Evolutionary conservation across 2,113 vertebrate genomes (phyloP).

Genomic region (Pseudorectes ferrugineus): DNA sequence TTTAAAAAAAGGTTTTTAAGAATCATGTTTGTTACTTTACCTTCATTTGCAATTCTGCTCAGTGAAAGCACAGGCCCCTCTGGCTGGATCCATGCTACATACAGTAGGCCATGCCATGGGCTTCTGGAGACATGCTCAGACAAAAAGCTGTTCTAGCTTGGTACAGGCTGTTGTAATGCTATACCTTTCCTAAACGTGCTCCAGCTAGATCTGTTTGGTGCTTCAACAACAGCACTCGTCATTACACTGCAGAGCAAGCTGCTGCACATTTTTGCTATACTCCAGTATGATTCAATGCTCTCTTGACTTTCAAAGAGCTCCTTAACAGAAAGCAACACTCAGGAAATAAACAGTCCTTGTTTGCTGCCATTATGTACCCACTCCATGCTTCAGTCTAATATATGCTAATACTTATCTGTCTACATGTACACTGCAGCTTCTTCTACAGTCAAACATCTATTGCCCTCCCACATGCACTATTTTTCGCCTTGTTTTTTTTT

Average conservation of each 20-base stretch:
- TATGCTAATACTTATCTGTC: background rate
- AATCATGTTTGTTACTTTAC: background rate
- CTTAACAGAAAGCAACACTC: constrained; percentile 30
- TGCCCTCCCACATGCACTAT: background rate
- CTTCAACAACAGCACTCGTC: background rate
- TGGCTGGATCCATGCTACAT: background rate
- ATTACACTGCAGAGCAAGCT: background rate
- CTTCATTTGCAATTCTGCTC: background rate
- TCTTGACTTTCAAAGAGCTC: constrained; percentile 40
- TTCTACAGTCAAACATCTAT: background rate
- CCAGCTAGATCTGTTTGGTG: background rate
- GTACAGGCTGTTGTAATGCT: background rate
- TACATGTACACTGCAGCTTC: background rate
- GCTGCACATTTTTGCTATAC: background rate
- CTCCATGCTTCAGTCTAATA: background rate
- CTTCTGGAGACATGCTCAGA: background rate
- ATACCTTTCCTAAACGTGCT: background rate
- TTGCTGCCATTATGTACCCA: background rate
- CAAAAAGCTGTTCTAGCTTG: background rate
- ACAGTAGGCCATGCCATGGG: background rate
- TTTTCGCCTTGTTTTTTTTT: background rate
- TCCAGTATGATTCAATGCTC: background rate
- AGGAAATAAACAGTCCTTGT: constrained; percentile 20
- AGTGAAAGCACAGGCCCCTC: background rate
- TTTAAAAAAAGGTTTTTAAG: background rate